Evolutionary conservation across 2,888 invertebrate genomes (phyloP).

Genomic region (Nomada hirtipes): DNA sequence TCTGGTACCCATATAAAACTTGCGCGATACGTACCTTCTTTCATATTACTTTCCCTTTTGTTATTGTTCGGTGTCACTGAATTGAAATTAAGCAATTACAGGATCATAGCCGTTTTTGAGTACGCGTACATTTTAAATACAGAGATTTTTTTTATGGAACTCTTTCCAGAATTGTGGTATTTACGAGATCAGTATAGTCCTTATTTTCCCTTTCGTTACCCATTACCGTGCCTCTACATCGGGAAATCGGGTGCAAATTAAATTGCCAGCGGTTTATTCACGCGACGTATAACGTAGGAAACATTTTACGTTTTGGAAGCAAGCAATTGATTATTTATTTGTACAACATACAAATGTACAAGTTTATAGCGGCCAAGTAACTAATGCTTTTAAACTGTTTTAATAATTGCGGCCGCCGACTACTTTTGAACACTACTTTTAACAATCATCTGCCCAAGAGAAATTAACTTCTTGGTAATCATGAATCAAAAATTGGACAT

Average conservation of each 20-base stretch:
- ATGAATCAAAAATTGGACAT: background rate
- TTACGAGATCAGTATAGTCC: constrained; percentile 49
- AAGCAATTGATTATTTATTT: background rate
- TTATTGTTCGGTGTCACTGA: constrained; percentile 17
- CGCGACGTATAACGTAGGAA: background rate
- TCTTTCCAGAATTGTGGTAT: constrained; percentile 28
- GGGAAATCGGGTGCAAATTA: constrained; percentile 44
- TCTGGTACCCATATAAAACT: constrained; percentile 52
- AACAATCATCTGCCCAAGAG: no score
- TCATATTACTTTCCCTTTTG: constrained; percentile 32
- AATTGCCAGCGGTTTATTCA: background rate
- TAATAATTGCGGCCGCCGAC: background rate
- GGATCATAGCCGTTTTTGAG: background rate
- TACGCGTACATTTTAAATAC: background rate
- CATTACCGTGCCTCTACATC: constrained; percentile 70
- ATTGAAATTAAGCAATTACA: constrained; percentile 21
- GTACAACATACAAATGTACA: background rate
- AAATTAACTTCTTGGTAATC: background rate
- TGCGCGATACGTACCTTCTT: constrained; percentile 41
- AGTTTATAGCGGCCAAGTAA: no score
- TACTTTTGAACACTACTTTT: background rate
- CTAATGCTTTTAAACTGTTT: background rate
- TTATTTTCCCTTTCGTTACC: constrained; percentile 79
- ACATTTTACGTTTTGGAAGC: background rate
- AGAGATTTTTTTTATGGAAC: background rate